Percentiles rank a stretch among this genome's conserved stretches.
Conservation (phyloP, 2,888 invertebrate genomes). For the Cephus pulcher region DNA sequence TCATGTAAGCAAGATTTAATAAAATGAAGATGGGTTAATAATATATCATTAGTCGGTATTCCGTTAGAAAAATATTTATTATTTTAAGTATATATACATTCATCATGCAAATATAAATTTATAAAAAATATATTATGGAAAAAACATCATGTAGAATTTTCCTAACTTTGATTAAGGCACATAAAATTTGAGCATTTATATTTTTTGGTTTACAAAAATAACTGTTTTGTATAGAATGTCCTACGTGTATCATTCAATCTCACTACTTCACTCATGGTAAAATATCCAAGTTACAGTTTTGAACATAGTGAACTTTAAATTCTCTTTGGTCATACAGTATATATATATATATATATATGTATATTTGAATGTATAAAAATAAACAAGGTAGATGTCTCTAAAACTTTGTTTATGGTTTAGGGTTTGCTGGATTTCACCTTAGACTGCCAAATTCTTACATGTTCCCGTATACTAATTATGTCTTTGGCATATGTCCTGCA, state of each 20-base stretch:
- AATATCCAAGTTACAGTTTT: background rate
- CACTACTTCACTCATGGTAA: background rate
- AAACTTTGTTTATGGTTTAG: background rate
- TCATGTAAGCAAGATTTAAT: background rate
- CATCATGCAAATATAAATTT: background rate
- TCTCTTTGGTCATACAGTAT: background rate
- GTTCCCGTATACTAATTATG: conserved; percentile 78
- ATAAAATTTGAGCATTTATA: background rate
- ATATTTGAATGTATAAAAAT: background rate
- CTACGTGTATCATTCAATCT: background rate
- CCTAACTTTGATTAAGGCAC: too few relatives aligned
- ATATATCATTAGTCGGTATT: background rate
- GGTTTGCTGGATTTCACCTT: background rate
- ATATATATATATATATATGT: background rate
- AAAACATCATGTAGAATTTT: background rate
- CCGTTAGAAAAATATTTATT: background rate
- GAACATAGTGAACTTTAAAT: background rate
- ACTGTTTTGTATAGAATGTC: background rate
- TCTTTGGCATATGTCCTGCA: conserved; percentile 89
- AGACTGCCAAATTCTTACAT: conserved; percentile 69
- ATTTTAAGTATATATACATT: background rate
- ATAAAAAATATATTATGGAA: background rate
- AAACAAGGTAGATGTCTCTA: background rate
- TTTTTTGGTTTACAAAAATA: background rate
- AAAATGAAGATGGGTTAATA: background rate